Base-by-base conservation (phyloP, 2,797 vertebrate genomes). In the Lithobates pipiens region DNA sequence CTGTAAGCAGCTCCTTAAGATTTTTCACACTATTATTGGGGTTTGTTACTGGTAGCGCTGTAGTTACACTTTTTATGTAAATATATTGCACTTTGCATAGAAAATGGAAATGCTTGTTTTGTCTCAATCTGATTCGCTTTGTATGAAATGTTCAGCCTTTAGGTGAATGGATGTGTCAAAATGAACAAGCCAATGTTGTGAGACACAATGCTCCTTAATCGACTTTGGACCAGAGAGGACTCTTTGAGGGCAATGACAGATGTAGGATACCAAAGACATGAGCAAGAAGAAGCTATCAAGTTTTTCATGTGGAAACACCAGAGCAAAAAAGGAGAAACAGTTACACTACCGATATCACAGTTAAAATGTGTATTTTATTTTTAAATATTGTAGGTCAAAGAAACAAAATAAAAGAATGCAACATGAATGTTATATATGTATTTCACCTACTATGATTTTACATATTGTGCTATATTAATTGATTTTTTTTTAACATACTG, bases 361-460 rank as follows among this genome's bases (percentile, higher is more conserved):
- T 65, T 29, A 50, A 80, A 70, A 34, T 70, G 42, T 29, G 0
- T 15, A 21, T 18, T 70, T 50, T n/a, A 29, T 36, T 50, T n/a
- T 2, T 80, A 54, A 50, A 57, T 54, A 34, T 57, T 46, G 54
- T 70, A 29, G 29, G 50, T 54, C 78, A 70, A 80, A 29, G 46
- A 80, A 10, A 57, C n/a, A 68, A 68, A 71, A 71, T 57, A 80
- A 80, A 80, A 13, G 23, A 54, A 5, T 54, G n/a, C 34, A 80
- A 80, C 50, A n/a, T 8, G 50, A 32, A 54, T 54, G 16, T 16
- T 54, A 54, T 54, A 54, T 9, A 2, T 54, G 15, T 18, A 54
- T 54, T 54, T 54, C 50, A 18, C 50, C 1, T 54, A 2, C 11
- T 3, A 46, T 16, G 8, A 39, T 9, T 54, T 54, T 54, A 13